phyloP scores from a whole-genome alignment of 2,113 vertebrate species.

The Dendropsophus ebraccatus region DNA sequence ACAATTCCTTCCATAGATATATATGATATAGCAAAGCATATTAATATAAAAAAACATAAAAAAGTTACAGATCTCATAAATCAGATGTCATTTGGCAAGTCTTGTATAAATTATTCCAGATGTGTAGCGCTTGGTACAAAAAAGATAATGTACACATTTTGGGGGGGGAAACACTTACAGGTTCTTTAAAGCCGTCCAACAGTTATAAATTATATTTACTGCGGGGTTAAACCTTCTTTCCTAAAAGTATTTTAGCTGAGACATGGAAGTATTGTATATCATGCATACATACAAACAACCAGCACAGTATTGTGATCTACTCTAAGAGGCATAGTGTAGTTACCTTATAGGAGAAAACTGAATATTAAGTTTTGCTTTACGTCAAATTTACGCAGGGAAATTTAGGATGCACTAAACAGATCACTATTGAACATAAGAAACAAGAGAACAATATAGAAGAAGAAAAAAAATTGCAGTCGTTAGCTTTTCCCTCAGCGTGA shows the following conservation, averaged over 20 bases:
- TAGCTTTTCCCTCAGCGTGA: slow-evolving; percentile 30
- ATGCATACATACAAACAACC: not conserved
- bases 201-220: slow-evolving; percentile 30
- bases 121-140: not conserved
- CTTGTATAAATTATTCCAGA: slow-evolving; percentile 23
- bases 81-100: slow-evolving; percentile 16
- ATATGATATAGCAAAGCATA: not conserved
- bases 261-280: slow-evolving; percentile 13
- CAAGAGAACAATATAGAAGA: slow-evolving; percentile 11
- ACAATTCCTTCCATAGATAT: not conserved
- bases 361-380: slow-evolving; percentile 16
- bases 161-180: not conserved
- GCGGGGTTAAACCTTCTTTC: not conserved
- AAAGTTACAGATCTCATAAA: slow-evolving; percentile 15
- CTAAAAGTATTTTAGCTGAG: slow-evolving; percentile 1
- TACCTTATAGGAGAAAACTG: slow-evolving; percentile 9
- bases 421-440: slow-evolving; percentile 18
- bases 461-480: slow-evolving; percentile 21
- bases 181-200: not conserved
- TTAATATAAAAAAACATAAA: not conserved
- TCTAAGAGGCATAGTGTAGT: not conserved
- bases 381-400: slow-evolving; percentile 7
- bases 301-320: slow-evolving; percentile 9
- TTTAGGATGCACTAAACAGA: slow-evolving; percentile 35
- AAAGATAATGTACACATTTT: slow-evolving; percentile 16